Base-by-base conservation (phyloP, 2,888 invertebrate genomes). In the Folsomia candida region DNA sequence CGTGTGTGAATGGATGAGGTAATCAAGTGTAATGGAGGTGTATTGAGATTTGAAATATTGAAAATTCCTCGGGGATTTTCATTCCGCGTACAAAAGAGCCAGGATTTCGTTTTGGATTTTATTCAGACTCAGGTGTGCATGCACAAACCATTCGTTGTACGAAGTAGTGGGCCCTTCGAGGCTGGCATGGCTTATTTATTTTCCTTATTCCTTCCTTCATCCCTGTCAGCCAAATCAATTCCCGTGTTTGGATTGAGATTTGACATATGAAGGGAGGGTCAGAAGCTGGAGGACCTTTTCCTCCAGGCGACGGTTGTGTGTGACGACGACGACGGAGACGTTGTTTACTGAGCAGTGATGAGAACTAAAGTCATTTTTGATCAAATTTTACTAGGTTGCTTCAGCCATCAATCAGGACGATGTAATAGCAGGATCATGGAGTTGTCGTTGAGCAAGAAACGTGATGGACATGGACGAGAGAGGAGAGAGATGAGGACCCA, bases 21-120 rank as follows among this genome's bases (percentile, higher is more conserved):
- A 59, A 59, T 59, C 59, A 59, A 59, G 59, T 59, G 59, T 22
- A 59, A 59, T 59, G 59, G 59, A 59, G 26, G 59, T 59, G 24
- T 24, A 14, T 37, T 37, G 37, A 37, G 37, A 37, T 37, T 37
- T 37, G 37, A 37, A 37, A 37, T 37, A 59, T 24, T 59, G 59
- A 59, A 59, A 26, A 24, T 59, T 59, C 59, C 18, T 37, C 22
- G 25, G 25, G 59, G 59, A 59, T 59, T 59, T 59, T 18, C 26
- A 59, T 59, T 59, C 59, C 25, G 22, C 59, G 6, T 54, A 26
- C 37, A 37, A 37, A 37, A 37, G 26, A 11, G 20, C 4, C 59
- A 14, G 4, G 25, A 26, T 59, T 26, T 24, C 59, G 18, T 59
- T 59, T 59, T 59, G 59, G 24, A 59, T 25, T 59, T 59, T 20